Base-by-base conservation (phyloP, 2,888 invertebrate species). In the Drosophila neonasuta region DNA sequence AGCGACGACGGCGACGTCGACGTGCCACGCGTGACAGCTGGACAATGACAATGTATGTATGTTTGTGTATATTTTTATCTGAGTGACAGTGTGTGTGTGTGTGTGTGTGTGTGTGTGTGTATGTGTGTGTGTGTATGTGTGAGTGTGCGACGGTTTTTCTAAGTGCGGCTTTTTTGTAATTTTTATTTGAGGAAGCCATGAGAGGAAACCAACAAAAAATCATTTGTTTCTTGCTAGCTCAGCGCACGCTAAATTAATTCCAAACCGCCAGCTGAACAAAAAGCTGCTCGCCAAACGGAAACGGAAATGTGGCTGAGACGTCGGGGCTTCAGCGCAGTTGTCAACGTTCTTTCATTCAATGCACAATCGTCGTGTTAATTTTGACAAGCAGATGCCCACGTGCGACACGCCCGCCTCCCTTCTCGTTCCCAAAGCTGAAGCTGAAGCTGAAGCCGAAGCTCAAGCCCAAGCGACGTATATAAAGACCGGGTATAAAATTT, bases 221-320 rank as follows among this genome's bases (percentile, higher is more conserved):
- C 80, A 82, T 85, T 85, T 82, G 80, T 83, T 80, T 85, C 80
- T 83, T 82, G 83, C 80, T 70, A 78, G 80, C 85, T 85, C 79
- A 82, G 85, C 79, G 70, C 83, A 85, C 83, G 86, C 79, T 85
- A 79, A 83, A 83, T 83, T 83, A 85, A 83, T 85, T 83, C 71
- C 68, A 77, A 74, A 70, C 79, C 77, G 73, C 77, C 71, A 72
- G 71, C 66, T 68, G 74, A 85, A 83, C 81, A 81, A 84, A 81
- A 81, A 79, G 68, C 71, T 75, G 68, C 71, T 71, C 50, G 62
- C 78, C 68, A 74, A 83, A 70, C 84, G 86, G 84, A 85, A 86
- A 70, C 86, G 84, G 84, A 86, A 85, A 80, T 84, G 78, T 81
- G 77, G 79, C 81, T 79, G 84, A 84, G 82, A 79, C 78, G 80